Conservation (phyloP, 2,888 invertebrate species). For the Colostygia pectinataria region DNA sequence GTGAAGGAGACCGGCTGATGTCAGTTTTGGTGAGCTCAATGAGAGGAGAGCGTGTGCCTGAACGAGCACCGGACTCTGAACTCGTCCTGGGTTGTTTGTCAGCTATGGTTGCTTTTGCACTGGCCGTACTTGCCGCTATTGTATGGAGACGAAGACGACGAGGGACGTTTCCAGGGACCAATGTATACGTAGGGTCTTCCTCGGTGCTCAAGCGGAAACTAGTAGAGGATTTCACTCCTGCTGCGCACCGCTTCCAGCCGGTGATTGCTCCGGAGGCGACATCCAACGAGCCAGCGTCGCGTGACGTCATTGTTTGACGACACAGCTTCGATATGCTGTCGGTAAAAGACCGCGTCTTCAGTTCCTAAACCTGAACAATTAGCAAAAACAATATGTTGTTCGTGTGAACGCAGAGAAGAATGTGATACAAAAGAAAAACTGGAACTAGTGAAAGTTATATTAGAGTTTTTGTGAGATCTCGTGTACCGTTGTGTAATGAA, state of each 20-base stretch:
- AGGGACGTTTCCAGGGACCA: conserved; percentile 81
- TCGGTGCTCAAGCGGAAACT: conserved; percentile 84
- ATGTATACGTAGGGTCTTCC: conserved; percentile 84
- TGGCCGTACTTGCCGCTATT: conserved; percentile 78
- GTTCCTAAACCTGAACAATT: conserved; percentile 76
- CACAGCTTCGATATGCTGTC: conserved; percentile 84
- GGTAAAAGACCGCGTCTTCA: conserved; percentile 80
- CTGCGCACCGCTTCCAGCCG: conserved; percentile 82
- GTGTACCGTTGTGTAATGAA: conserved; percentile 53
- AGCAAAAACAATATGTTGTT: conserved; percentile 45
- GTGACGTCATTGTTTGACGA: conserved; percentile 86
- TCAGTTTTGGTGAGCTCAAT: conserved; percentile 85
- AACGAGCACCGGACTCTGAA: conserved; percentile 81
- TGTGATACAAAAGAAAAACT: conserved; percentile 51
- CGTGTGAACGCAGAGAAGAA: conserved; percentile 50
- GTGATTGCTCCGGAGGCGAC: conserved; percentile 80
- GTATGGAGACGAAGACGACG: conserved; percentile 83
- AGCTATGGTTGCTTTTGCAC: conserved; percentile 76
- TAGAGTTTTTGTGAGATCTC: conserved; percentile 52
- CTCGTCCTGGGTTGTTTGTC: conserved; percentile 83
- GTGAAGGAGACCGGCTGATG: conserved; percentile 83
- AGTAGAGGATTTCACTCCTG: conserved; percentile 82
- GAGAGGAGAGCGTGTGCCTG: conserved; percentile 81
- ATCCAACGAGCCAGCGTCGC: conserved; percentile 64
- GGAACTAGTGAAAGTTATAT: conserved; percentile 53